phyloP scores from a whole-genome alignment of 2,888 invertebrate species.

The Agapetus fuscipes region DNA sequence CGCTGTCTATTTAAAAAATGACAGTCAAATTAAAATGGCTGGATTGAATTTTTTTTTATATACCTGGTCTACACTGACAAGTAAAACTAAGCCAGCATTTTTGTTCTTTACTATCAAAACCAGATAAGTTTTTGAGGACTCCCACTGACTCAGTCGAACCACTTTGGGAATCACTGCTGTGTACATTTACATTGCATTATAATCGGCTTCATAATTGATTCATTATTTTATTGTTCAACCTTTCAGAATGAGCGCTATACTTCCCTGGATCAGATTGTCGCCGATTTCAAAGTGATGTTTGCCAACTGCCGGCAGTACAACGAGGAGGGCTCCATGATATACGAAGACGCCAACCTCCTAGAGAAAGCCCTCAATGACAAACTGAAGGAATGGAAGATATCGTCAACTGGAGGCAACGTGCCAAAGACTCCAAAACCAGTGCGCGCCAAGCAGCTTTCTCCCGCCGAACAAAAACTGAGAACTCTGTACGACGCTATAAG shows the following conservation, averaged over 20 bases:
- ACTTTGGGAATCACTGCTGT: too few species aligned
- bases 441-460: slow-evolving; percentile 40
- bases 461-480: slow-evolving; percentile 67
- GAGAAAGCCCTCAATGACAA: slow-evolving; percentile 79
- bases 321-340: slow-evolving; percentile 91
- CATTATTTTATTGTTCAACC: too few species aligned
- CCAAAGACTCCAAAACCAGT: slow-evolving; percentile 45
- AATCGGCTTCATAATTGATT: too few species aligned
- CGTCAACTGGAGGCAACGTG: slow-evolving; percentile 32
- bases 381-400: slow-evolving; percentile 61
- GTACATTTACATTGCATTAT: too few species aligned
- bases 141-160: too few species aligned
- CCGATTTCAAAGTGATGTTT: slow-evolving; percentile 91
- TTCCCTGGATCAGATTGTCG: slow-evolving; percentile 73
- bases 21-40: too few species aligned
- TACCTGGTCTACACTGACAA: too few species aligned
- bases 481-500: slow-evolving; percentile 82
- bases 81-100: too few species aligned
- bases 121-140: too few species aligned
- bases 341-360: slow-evolving; percentile 84
- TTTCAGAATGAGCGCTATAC: slow-evolving; percentile 64
- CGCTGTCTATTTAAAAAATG: too few species aligned
- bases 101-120: too few species aligned
- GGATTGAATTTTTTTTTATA: too few species aligned
- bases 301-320: slow-evolving; percentile 95